These are phyloP conservation scores for Coremacera marginata DNA, from an alignment of 2,888 invertebrate genomes.

Conservation along the genomic window DNA sequence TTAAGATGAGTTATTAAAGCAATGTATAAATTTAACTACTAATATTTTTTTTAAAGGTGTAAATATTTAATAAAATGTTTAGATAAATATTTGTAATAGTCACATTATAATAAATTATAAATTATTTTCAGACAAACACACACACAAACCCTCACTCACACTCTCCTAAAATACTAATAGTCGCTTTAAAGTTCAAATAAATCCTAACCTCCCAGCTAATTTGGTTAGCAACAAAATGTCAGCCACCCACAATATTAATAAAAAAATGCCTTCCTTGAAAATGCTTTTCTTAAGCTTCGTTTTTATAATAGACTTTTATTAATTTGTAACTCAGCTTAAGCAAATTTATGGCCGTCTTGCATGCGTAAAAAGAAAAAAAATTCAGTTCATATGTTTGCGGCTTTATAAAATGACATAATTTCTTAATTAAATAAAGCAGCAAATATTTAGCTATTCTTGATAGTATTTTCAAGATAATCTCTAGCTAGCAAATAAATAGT, in stretches of 20 bases:
- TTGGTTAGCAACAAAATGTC: neutral
- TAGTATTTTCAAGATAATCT: neutral
- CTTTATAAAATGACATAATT: conserved; percentile 13
- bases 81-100: too few relatives aligned
- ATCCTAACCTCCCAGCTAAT: neutral
- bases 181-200: neutral
- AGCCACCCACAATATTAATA: neutral
- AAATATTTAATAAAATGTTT: too few relatives aligned
- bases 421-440: conserved; percentile 6
- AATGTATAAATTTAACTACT: too few relatives aligned
- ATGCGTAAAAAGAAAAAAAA: neutral
- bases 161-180: neutral
- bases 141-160: too few relatives aligned
- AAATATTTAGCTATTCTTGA: neutral
- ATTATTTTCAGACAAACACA: too few relatives aligned
- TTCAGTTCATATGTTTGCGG: neutral
- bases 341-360: neutral
- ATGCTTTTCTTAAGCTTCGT: neutral
- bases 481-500: neutral
- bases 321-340: neutral
- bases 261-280: neutral
- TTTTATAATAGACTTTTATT: neutral
- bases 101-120: too few relatives aligned
- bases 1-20: too few relatives aligned
- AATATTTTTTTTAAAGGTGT: too few relatives aligned